Evolutionary conservation across 1,140 invertebrate genomes (phyloP).

Genomic region (Temnothorax longispinosus): DNA sequence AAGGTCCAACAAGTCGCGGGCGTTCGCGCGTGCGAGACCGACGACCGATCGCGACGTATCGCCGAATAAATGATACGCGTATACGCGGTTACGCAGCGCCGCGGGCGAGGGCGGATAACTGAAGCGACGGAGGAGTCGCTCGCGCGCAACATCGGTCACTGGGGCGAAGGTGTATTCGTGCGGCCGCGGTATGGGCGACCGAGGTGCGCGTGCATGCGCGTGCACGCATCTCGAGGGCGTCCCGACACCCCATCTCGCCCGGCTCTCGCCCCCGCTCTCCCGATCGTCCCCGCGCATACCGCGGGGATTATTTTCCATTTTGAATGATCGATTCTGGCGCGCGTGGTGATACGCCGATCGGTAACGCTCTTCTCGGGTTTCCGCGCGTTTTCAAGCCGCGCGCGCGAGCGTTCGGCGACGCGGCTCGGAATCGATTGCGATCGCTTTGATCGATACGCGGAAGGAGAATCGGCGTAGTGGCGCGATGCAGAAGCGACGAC

Average conservation of each 20-base stretch:
- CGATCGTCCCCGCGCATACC: background rate
- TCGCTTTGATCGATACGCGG: slow-evolving; percentile 23
- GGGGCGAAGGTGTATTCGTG: slow-evolving; percentile 56
- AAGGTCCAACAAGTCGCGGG: background rate
- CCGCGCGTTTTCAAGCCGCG: too few relatives aligned
- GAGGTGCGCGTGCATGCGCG: slow-evolving; percentile 57
- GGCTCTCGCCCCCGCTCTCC: background rate
- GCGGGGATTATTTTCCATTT: slow-evolving; percentile 42
- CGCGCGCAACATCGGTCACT: slow-evolving; percentile 49
- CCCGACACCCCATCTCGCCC: background rate
- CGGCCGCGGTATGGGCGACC: slow-evolving; percentile 40
- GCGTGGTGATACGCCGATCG: background rate
- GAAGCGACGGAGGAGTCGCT: slow-evolving; percentile 33
- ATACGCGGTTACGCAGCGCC: slow-evolving; percentile 1
- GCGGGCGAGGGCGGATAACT: slow-evolving; percentile 47
- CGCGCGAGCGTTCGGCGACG: background rate
- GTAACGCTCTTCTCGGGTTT: background rate
- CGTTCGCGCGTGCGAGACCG: background rate
- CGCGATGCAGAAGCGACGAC: background rate
- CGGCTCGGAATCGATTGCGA: background rate
- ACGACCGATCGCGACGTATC: background rate
- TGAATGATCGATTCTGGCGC: slow-evolving; percentile 7
- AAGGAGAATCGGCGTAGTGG: background rate
- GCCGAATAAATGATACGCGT: slow-evolving; percentile 24
- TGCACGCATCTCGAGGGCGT: slow-evolving; percentile 39